phyloP scores from a whole-genome alignment of 2,113 vertebrate genomes.

The Steatornis caripensis region DNA sequence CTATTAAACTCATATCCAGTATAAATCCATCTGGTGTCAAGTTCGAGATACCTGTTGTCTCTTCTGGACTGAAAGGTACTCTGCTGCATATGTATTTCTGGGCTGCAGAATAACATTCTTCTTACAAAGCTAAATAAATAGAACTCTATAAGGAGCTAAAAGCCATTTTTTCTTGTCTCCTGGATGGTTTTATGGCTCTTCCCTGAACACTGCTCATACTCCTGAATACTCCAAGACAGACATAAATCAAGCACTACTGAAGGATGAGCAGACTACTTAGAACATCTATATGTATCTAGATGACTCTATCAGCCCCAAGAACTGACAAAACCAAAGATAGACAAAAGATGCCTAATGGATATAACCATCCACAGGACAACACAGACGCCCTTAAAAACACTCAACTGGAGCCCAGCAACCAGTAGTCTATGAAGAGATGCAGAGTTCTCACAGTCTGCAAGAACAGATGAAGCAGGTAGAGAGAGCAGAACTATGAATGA shows the following conservation, averaged over 20 bases:
- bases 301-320: not conserved
- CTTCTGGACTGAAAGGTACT: not conserved
- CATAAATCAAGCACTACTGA: not conserved
- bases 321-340: not conserved
- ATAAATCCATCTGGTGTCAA: not conserved
- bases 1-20: not conserved
- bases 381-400: not conserved
- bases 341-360: not conserved
- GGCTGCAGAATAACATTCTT: not conserved
- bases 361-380: not conserved
- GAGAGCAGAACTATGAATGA: not conserved
- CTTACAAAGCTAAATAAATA: not conserved
- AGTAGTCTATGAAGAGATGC: not conserved
- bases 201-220: fast-evolving
- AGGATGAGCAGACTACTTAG: not conserved
- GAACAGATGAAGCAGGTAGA: not conserved
- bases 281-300: not conserved
- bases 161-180: not conserved
- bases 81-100: not conserved
- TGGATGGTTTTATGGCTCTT: not conserved
- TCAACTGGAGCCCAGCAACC: not conserved
- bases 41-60: not conserved
- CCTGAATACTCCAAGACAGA: not conserved
- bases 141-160: not conserved
- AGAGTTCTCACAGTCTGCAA: not conserved